Conservation (phyloP, 2,888 invertebrate genomes). For the Neoitamus cyanurus region DNA sequence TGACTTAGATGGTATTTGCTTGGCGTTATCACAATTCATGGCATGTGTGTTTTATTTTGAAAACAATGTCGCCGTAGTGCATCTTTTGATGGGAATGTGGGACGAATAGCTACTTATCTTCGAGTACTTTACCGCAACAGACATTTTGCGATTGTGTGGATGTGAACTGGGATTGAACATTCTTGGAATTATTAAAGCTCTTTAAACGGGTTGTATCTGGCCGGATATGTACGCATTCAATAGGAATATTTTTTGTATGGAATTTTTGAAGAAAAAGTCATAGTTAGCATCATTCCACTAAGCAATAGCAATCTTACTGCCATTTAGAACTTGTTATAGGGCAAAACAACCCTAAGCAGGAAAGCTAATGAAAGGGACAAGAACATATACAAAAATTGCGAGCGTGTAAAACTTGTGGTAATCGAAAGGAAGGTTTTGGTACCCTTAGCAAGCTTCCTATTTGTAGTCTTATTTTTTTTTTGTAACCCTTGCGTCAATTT, state of each 20-base stretch:
- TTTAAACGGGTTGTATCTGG: not conserved
- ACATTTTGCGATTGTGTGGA: not conserved
- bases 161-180: not conserved
- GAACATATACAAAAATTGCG: too few species aligned
- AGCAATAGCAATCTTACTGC: too few species aligned
- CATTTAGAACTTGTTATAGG: too few species aligned
- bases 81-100: not conserved
- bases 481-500: too few species aligned
- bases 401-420: too few species aligned
- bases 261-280: not conserved
- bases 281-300: too few species aligned
- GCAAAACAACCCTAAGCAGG: too few species aligned
- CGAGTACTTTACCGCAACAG: not conserved
- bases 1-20: not conserved
- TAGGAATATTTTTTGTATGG: not conserved
- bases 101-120: not conserved
- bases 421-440: too few species aligned
- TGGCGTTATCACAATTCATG: not conserved
- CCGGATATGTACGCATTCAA: not conserved
- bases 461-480: too few species aligned
- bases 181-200: not conserved
- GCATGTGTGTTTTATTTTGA: not conserved
- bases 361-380: too few species aligned
- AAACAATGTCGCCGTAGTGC: not conserved
- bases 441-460: too few species aligned